Evolutionary conservation across 2,113 vertebrate species (phyloP).

Genomic region (Hepsetus odoe): DNA sequence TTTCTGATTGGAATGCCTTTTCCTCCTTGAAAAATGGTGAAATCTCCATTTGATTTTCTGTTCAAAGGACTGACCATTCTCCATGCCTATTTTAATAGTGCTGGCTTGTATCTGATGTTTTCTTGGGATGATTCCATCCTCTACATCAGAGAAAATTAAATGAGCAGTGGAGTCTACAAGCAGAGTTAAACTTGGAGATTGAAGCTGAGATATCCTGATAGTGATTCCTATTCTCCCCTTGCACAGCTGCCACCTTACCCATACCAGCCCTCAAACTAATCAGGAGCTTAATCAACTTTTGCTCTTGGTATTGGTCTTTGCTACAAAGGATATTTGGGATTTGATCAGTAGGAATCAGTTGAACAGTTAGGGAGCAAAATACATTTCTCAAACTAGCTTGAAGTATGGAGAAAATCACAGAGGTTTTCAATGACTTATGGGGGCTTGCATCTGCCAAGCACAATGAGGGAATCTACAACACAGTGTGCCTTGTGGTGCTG

Average conservation of each 20-base stretch:
- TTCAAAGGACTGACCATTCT: not conserved
- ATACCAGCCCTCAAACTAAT: too few species aligned
- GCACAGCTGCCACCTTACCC: too few species aligned
- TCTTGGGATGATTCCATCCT: not conserved
- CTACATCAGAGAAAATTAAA: not conserved
- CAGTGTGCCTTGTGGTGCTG: conserved; percentile 84
- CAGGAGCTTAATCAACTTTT: not conserved
- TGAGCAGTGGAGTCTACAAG: not conserved
- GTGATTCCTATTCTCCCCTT: not conserved
- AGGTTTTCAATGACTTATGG: conserved; percentile 85
- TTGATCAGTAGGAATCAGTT: conserved; percentile 33
- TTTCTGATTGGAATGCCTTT: not conserved
- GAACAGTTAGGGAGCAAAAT: not conserved
- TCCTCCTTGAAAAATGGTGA: conserved; percentile 1
- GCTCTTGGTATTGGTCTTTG: not conserved
- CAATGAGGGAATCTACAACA: conserved; percentile 87
- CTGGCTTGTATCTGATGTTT: not conserved
- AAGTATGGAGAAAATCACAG: conserved; percentile 73
- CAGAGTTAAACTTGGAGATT: not conserved
- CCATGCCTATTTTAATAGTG: not conserved
- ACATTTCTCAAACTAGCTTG: not conserved
- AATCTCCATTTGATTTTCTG: not conserved
- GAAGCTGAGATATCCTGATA: conserved; percentile 13
- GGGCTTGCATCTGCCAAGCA: conserved; percentile 81
- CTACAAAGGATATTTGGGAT: conserved; percentile 5